Evolutionary conservation across 2,797 vertebrate genomes (phyloP).

Genomic region (Nyctibius grandis): DNA sequence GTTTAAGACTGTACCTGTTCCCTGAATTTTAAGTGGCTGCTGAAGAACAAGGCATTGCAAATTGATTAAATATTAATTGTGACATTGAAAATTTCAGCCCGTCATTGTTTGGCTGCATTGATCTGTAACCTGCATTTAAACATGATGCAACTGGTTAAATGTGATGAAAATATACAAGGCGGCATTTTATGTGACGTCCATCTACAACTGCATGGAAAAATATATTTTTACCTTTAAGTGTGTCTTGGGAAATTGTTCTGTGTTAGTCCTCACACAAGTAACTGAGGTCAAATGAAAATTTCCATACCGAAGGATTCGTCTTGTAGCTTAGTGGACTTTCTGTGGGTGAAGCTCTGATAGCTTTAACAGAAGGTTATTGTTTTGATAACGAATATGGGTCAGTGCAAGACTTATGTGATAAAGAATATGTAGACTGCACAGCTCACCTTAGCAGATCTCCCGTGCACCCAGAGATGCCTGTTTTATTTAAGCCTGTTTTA

Average conservation of each 20-base stretch:
- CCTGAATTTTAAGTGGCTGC: slow-evolving; percentile 27
- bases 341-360: background rate
- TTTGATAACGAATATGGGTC: background rate
- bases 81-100: background rate
- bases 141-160: background rate
- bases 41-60: background rate
- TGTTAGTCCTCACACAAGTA: background rate
- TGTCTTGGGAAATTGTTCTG: background rate
- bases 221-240: background rate
- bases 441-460: background rate
- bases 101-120: background rate
- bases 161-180: background rate
- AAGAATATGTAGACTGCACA: background rate
- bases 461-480: background rate
- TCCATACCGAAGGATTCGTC: background rate
- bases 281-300: background rate
- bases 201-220: background rate
- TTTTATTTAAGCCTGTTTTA: background rate
- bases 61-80: slow-evolving; percentile 51
- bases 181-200: background rate
- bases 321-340: background rate
- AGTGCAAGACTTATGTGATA: rapidly evolving
- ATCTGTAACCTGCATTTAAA: background rate
- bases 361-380: background rate
- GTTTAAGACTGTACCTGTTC: background rate